Base-by-base conservation (phyloP, 2,888 invertebrate species). In the Agrypnus murinus region DNA sequence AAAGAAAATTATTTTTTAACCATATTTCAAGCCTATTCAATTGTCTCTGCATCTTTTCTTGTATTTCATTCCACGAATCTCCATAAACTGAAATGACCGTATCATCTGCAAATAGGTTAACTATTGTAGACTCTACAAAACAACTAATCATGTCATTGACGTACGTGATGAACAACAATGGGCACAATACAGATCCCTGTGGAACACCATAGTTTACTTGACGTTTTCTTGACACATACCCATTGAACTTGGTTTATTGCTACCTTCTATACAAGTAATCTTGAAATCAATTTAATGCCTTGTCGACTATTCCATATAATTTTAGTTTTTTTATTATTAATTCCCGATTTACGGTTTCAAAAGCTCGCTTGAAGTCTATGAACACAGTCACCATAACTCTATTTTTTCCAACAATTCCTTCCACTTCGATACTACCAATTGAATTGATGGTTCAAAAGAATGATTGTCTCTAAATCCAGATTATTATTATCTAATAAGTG, bases 251-350 rank as follows among this genome's bases (percentile, higher is more conserved):
- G 7, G 10, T n/a, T 43, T 43, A n/a, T 5, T 43, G 14, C 5
- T 43, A 12, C 12, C 43, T 43, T 7, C 10, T n/a, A n/a, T 43
- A n/a, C 12, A 43, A 12, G 10, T 43, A 43, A 6, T 43, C 43
- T 12, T 43, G 7, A 43, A 43, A 43, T n/a, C 43, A 43, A 5
- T 12, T 43, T 8, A 8, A 8, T 43, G 43, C 43, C 10, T 43
- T n/a, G 4, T 43, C 43, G 5, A 12, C 14, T 12, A 43, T 12
- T 43, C 43, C 43, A 43, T 12, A 43, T 43, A 8, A 5, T n/a
- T 43, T 43, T 43, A 43, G 43, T 43, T 43, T 43, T 43, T 43
- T 7, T 9, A 43, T 12, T n/a, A 43, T n/a, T n/a, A n/a, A n/a
- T n/a, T n/a, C n/a, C n/a, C n/a, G n/a, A n/a, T n/a, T n/a, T n/a